Evolutionary conservation across 2,113 vertebrate species (phyloP).

Genomic region (Bettongia penicillata): DNA sequence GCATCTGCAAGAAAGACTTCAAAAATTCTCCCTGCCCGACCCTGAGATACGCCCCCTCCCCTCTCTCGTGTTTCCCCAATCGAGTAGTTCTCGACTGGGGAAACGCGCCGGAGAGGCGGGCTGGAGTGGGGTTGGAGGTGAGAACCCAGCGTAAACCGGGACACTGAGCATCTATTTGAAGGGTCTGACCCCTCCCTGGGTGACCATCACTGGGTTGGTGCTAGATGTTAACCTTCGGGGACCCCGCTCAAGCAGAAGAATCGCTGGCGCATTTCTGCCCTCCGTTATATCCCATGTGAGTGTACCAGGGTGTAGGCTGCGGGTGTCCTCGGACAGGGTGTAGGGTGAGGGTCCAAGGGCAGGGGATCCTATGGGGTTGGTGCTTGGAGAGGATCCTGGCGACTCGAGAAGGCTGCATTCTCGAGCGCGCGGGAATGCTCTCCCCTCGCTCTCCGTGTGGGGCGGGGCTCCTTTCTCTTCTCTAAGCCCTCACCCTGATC

Average conservation of each 20-base stretch:
- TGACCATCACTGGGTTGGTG: not conserved
- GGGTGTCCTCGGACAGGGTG: not conserved
- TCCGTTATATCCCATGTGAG: constrained; percentile 81
- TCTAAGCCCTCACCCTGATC: not conserved
- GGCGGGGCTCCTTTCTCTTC: too few species aligned
- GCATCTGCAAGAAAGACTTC: constrained; percentile 47
- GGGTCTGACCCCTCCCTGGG: constrained; percentile 52
- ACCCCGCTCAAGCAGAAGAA: fast-evolving
- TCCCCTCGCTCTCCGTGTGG: not conserved
- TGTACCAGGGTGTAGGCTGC: constrained; percentile 80
- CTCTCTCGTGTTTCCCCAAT: not conserved
- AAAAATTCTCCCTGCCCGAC: constrained; percentile 47
- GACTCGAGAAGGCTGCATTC: constrained; percentile 59
- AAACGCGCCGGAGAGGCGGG: constrained; percentile 57
- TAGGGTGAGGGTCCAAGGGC: not conserved
- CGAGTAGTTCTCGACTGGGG: constrained; percentile 62
- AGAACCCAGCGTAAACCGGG: not conserved
- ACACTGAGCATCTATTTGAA: constrained; percentile 80
- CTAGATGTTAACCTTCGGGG: not conserved
- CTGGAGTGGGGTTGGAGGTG: not conserved
- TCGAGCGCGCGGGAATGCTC: not conserved
- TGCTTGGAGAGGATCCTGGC: constrained; percentile 3
- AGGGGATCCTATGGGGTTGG: not conserved
- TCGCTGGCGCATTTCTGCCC: constrained; percentile 12
- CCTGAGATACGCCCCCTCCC: not conserved